Evolutionary conservation across 2,888 invertebrate genomes (phyloP), one percentile per base, ranked within the genome.

Genomic region (Mimumesa dahlbomi): DNA sequence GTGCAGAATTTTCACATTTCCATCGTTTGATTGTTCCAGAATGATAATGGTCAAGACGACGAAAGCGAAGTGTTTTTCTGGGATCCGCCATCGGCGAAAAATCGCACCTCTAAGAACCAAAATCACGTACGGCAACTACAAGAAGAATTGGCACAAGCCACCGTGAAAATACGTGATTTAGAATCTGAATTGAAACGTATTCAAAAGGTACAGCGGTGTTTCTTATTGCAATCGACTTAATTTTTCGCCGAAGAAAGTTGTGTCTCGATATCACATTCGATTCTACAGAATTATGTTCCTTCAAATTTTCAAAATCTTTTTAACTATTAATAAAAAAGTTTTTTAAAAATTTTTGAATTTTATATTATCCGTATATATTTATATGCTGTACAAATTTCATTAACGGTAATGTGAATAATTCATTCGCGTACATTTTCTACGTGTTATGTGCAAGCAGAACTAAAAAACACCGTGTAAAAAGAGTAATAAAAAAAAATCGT

Each of bases 121-220:
- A 86, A 82, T 46, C 82, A 85, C 14, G 65, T 70, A n/a, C 80
- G 78, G 9, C 71, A 82, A 1, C 71, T 89, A 25, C 87, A 88
- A 62, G 88, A 89, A 49, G 83, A 87, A 59, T 73, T 89, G 54
- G 82, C 83, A 14, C 86, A 88, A 70, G 88, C 89, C 88, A 82
- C 89, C 88, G 7, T 88, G 82, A 89, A 66, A 64, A 87, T 89
- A 67, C 82, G 78, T 0, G 87, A 89, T 57, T 69, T 89, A 50
- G 89, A 89, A 71, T 62, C 77, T 1, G 86, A 89, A 68, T 65
- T 87, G 2, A 86, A 85, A 77, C 72, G 75, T 5, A 61, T 80
- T 19, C 79, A 82, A 54, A 84, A 81, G 79, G 87, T 86, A 77
- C 73, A 14, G 11, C 25, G 18, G 13, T 7, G 1, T 16, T 29